Evolutionary conservation across 2,888 invertebrate genomes (phyloP).

Genomic region (Cryptophagus acutangulus): DNA sequence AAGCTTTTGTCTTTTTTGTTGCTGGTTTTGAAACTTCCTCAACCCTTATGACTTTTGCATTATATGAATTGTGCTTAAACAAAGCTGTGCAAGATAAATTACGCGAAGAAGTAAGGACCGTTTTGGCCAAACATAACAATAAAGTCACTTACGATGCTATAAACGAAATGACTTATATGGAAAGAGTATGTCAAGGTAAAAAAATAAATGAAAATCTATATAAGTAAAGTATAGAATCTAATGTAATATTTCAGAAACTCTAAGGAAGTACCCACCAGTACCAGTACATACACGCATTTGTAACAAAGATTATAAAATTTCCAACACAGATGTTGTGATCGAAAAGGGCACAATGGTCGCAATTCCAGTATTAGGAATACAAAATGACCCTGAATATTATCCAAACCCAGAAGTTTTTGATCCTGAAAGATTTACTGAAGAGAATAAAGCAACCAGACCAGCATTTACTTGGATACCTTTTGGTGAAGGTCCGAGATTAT

Average conservation of each 20-base stretch:
- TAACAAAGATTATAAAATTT: slow-evolving; percentile 30
- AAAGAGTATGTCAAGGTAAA: slow-evolving; percentile 34
- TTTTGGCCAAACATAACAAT: slow-evolving; percentile 37
- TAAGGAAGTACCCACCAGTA: slow-evolving; percentile 29
- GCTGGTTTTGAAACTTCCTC: slow-evolving; percentile 60
- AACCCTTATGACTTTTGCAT: slow-evolving; percentile 53
- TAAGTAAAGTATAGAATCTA: slow-evolving; percentile 27
- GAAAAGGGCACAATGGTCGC: slow-evolving; percentile 31
- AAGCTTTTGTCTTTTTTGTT: slow-evolving; percentile 55
- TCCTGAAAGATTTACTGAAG: slow-evolving; percentile 6
- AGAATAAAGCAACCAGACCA: neutral
- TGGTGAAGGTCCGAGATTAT: slow-evolving; percentile 1
- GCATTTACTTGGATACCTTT: neutral
- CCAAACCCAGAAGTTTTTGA: neutral
- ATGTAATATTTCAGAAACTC: slow-evolving; percentile 30
- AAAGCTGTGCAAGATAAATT: slow-evolving; percentile 46
- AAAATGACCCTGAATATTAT: neutral
- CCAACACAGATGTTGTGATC: slow-evolving; percentile 36
- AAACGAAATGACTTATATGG: slow-evolving; percentile 48
- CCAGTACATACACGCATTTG: slow-evolving; percentile 17
- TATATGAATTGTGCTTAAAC: slow-evolving; percentile 50
- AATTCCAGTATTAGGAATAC: neutral
- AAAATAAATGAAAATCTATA: no score
- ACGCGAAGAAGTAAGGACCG: slow-evolving; percentile 41
- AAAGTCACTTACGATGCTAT: slow-evolving; percentile 45